phyloP scores from a whole-genome alignment of 2,797 vertebrate species.

The Anomalospiza imberbis region DNA sequence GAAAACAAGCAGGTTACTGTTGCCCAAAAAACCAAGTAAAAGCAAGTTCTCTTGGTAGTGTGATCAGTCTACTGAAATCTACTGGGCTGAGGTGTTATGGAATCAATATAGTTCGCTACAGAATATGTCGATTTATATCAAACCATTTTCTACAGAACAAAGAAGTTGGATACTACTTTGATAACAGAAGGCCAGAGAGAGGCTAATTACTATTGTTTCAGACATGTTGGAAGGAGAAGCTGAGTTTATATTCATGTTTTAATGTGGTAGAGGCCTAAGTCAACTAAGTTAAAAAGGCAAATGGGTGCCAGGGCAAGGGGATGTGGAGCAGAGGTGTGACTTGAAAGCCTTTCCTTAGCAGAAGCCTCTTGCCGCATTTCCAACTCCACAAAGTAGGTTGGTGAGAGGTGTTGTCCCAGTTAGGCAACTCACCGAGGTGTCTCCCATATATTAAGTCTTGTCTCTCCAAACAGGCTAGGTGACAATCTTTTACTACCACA shows the following conservation, averaged over 20 bases:
- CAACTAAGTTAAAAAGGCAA: not conserved
- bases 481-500: slow-evolving; percentile 37
- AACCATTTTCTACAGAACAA: not conserved
- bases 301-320: not conserved
- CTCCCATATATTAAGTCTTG: not conserved
- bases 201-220: not conserved
- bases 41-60: not conserved
- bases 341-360: not conserved
- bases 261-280: not conserved
- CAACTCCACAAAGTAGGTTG: not conserved
- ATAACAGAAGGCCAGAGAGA: not conserved
- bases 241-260: not conserved
- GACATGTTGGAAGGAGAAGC: not conserved
- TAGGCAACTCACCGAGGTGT: not conserved
- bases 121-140: not conserved
- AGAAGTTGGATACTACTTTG: not conserved
- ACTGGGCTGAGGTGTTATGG: not conserved
- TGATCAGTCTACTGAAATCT: not conserved
- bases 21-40: not conserved
- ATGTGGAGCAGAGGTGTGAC: not conserved
- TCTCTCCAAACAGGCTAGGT: slow-evolving; percentile 36
- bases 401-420: not conserved
- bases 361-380: not conserved
- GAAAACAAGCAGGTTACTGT: not conserved
- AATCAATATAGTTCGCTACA: not conserved